A percentile compares a stretch with the other conserved stretches of the same genome.
phyloP scores from a whole-genome alignment of 2,797 vertebrate genomes.

The Rhynchonycteris naso region DNA sequence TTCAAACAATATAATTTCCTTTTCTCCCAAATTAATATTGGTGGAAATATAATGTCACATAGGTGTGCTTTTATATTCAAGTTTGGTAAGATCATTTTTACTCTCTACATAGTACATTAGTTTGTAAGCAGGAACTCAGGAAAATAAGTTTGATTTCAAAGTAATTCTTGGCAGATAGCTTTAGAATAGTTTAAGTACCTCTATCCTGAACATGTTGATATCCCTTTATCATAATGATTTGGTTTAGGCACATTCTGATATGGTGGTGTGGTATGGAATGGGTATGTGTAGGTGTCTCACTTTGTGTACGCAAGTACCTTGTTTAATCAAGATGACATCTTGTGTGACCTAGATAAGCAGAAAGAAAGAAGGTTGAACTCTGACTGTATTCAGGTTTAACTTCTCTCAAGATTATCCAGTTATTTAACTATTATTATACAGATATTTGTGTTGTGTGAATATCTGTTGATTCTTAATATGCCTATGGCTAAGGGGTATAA shows the following conservation, averaged over 20 bases:
- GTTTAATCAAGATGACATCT: not conserved
- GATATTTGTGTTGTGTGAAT: not conserved
- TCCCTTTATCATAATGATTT: not conserved
- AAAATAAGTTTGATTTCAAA: not conserved
- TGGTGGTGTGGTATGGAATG: not conserved
- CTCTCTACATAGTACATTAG: not conserved
- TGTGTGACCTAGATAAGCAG: not conserved
- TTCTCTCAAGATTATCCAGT: not conserved
- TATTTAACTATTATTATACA: not conserved
- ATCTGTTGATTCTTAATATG: not conserved
- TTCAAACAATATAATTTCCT: not conserved
- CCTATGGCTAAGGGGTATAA: not conserved
- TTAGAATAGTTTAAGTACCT: not conserved
- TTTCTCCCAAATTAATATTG: not conserved
- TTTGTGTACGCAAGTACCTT: not conserved
- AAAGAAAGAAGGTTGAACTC: not conserved
- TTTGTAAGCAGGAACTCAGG: constrained; percentile 32
- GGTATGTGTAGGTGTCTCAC: not conserved
- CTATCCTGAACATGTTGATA: not conserved
- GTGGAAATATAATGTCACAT: not conserved
- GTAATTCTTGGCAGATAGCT: not conserved
- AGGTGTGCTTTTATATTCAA: constrained; percentile 21
- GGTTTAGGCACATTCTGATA: not conserved
- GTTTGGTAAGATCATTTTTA: not conserved
- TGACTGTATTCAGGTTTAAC: not conserved